phyloP scores from a whole-genome alignment of 2,888 invertebrate genomes.

The Oligia fasciuncula region DNA sequence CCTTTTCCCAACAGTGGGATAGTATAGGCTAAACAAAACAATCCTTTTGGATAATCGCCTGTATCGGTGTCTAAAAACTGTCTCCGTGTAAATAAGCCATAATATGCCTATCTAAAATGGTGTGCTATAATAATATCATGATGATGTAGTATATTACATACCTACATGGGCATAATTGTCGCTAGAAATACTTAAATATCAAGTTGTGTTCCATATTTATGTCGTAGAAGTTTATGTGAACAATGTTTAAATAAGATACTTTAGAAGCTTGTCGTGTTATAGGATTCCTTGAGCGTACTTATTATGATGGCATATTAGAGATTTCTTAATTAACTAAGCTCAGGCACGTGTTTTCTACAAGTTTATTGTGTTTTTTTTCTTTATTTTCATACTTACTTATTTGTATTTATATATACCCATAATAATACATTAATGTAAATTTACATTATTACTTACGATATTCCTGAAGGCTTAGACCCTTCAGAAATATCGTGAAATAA shows the following conservation, averaged over 20 bases:
- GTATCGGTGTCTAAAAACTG: neutral
- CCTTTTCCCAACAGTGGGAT: too few relatives aligned
- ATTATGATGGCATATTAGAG: neutral
- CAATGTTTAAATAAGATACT: slow-evolving; percentile 13
- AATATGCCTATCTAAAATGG: slow-evolving; percentile 32
- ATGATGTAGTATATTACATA: slow-evolving; percentile 12
- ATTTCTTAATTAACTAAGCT: neutral
- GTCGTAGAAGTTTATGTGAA: slow-evolving; percentile 16
- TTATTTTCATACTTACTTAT: neutral
- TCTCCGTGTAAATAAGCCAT: neutral
- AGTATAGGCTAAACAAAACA: too few relatives aligned
- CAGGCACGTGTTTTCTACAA: neutral
- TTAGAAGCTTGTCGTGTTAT: neutral
- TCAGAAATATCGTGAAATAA: neutral
- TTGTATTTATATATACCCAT: neutral
- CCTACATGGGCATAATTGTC: slow-evolving; percentile 18
- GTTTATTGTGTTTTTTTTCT: neutral
- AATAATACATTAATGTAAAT: neutral
- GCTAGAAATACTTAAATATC: slow-evolving; percentile 13
- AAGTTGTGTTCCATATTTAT: slow-evolving; percentile 17
- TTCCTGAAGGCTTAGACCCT: neutral
- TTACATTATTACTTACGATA: too few relatives aligned
- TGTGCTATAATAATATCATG: slow-evolving; percentile 8
- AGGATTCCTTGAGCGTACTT: slow-evolving; percentile 6
- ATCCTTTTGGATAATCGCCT: neutral